Evolutionary conservation across 2,888 invertebrate genomes (phyloP).

Genomic region (Parnassius orleans): DNA sequence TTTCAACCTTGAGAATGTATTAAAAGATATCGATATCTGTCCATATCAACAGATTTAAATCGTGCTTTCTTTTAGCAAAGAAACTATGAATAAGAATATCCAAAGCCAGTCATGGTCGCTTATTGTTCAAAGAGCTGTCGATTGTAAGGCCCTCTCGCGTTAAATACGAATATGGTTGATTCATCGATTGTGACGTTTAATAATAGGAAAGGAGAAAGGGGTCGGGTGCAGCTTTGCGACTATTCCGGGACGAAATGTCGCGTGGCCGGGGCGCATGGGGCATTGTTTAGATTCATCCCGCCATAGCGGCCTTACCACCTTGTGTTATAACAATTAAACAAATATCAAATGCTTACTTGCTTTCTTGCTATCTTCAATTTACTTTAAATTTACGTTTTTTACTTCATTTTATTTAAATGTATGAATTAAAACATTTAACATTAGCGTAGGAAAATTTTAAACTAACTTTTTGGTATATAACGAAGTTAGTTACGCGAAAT

Average conservation of each 20-base stretch:
- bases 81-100: not conserved
- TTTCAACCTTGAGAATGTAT: no score
- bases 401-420: no score
- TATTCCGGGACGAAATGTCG: slow-evolving; percentile 54
- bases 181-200: slow-evolving; percentile 48
- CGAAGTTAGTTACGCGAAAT: no score
- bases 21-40: no score
- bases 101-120: slow-evolving; percentile 3
- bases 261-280: slow-evolving; percentile 50
- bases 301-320: slow-evolving; percentile 32
- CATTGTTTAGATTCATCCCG: slow-evolving; percentile 17
- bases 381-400: not conserved
- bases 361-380: not conserved
- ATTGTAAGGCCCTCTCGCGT: slow-evolving; percentile 52
- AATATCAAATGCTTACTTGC: slow-evolving; percentile 7
- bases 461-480: no score
- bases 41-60: no score
- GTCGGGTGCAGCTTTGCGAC: slow-evolving; percentile 61
- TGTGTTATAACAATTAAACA: slow-evolving; percentile 34
- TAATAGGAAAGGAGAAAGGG: slow-evolving; percentile 66
- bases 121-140: slow-evolving; percentile 42
- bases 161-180: slow-evolving; percentile 51
- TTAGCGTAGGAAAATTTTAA: no score
- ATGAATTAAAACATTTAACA: no score
- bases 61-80: no score